Conservation (phyloP, 2,888 invertebrate species). For the Cephus sareptanus region DNA sequence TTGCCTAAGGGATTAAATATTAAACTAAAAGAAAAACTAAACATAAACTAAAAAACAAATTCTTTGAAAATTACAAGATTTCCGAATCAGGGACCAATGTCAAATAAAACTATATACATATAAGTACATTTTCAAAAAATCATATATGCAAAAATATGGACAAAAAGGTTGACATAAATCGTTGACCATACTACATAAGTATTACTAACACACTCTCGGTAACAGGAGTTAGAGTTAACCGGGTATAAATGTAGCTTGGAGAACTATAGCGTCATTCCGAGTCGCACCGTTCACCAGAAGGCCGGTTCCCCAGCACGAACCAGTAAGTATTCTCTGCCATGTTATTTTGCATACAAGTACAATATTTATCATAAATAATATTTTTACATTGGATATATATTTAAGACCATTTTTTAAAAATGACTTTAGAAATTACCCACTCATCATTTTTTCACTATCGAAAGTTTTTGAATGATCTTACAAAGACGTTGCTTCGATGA, state of each 20-base stretch:
- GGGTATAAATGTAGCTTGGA: slow-evolving; percentile 43
- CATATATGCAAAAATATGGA: too few relatives aligned
- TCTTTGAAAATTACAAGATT: background rate
- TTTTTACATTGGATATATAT: background rate
- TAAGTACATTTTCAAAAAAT: background rate
- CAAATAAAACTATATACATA: background rate
- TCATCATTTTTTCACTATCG: background rate
- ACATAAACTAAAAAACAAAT: background rate
- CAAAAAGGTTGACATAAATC: too few relatives aligned
- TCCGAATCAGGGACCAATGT: background rate
- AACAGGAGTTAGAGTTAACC: slow-evolving; percentile 11
- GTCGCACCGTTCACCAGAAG: slow-evolving; percentile 46
- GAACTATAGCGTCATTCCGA: slow-evolving; percentile 51
- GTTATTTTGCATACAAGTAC: background rate
- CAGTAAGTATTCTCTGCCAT: slow-evolving; percentile 27
- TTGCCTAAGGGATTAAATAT: background rate
- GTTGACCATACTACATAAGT: background rate
- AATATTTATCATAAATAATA: background rate
- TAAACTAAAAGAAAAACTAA: background rate
- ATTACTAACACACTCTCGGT: background rate
- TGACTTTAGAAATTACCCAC: background rate
- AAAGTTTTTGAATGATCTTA: background rate
- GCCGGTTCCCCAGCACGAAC: slow-evolving; percentile 19
- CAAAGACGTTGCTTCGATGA: background rate
- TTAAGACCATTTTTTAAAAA: background rate